A percentile compares a stretch with the other conserved stretches of the same genome.
Evolutionary conservation across 1,140 invertebrate genomes (phyloP).

Genomic region (Drosophila arawakana): DNA sequence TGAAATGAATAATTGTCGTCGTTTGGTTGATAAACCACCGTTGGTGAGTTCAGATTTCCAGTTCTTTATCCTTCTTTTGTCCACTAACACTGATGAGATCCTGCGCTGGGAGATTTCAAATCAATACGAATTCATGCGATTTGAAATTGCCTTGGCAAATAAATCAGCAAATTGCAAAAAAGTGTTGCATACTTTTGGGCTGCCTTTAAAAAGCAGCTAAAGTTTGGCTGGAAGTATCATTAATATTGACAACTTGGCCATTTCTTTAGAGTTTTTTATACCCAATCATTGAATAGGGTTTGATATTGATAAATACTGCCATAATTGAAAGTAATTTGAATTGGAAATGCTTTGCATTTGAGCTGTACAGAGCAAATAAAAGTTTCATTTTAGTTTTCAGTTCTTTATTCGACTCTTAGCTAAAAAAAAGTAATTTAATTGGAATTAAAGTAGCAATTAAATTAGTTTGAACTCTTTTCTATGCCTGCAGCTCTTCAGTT

Average conservation of each 20-base stretch:
- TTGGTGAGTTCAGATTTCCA: constrained; percentile 86
- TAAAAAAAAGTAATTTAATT: not conserved
- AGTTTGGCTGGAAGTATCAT: constrained; percentile 8
- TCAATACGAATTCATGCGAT: constrained; percentile 14
- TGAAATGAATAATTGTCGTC: constrained; percentile 93
- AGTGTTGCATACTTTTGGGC: constrained; percentile 26
- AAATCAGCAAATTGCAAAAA: constrained; percentile 18
- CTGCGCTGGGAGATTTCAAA: not conserved
- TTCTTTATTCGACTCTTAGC: not conserved
- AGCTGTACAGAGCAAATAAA: constrained; percentile 1
- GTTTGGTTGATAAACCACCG: constrained; percentile 91
- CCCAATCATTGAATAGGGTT: not conserved
- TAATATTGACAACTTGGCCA: constrained; percentile 26
- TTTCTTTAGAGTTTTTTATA: constrained; percentile 1
- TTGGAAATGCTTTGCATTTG: not conserved
- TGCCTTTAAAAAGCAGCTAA: constrained; percentile 13
- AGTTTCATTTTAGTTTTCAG: not conserved
- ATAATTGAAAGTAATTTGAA: constrained; percentile 2
- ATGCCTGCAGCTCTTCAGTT: too few relatives aligned
- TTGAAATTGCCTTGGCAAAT: constrained; percentile 23
- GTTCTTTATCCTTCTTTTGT: constrained; percentile 5
- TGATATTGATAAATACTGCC: constrained; percentile 16
- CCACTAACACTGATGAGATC: constrained; percentile 55
- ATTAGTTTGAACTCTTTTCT: not conserved
- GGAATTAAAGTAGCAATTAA: not conserved